A percentile compares a stretch with the other conserved stretches of the same genome.
These are phyloP conservation scores for Camponotus pennsylvanicus DNA, from an alignment of 1,140 invertebrate genomes.

Conservation along the genomic window DNA sequence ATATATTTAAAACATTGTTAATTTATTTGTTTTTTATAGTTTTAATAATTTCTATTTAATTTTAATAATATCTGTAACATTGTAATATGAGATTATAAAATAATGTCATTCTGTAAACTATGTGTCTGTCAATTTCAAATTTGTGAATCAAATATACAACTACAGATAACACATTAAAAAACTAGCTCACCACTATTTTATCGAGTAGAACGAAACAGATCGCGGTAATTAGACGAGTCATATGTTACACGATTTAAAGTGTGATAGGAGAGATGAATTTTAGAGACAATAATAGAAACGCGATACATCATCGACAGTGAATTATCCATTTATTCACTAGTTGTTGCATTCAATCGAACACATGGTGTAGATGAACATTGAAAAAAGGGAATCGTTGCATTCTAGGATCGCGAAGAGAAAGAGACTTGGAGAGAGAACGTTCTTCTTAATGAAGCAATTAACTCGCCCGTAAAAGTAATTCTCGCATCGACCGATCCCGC, in stretches of 20 bases:
- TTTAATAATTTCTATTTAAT: not conserved
- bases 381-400: constrained; percentile 10
- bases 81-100: not conserved
- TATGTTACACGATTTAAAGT: not conserved
- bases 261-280: not conserved
- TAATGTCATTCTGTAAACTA: too few relatives aligned
- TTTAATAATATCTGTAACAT: not conserved
- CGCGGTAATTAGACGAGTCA: not conserved
- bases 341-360: not conserved
- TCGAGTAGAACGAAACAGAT: not conserved
- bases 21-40: not conserved
- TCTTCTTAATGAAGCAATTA: constrained; percentile 54
- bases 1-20: not conserved
- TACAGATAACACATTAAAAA: not conserved
- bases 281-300: constrained; percentile 7
- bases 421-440: not conserved
- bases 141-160: not conserved
- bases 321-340: constrained; percentile 23
- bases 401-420: not conserved
- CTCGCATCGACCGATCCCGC: not conserved
- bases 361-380: not conserved
- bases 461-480: constrained; percentile 34
- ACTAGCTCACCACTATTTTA: not conserved
- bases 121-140: too few relatives aligned
- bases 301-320: constrained; percentile 11